Evolutionary conservation across 92 coral and sea anemone species (phyloP).

Genomic region (Paragorgia papillata): DNA sequence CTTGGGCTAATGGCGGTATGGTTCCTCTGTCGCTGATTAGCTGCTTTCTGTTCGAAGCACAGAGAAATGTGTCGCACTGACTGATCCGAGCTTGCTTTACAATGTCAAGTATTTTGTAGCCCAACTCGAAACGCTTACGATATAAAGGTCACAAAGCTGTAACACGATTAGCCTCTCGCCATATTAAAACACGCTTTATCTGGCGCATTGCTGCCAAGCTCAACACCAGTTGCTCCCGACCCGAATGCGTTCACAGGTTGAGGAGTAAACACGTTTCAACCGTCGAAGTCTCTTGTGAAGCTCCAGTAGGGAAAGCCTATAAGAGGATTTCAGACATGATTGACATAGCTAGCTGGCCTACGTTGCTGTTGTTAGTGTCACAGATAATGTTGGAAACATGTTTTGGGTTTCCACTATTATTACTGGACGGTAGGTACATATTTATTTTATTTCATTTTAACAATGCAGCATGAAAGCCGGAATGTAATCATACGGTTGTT

Average conservation of each 20-base stretch:
- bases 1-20: not conserved
- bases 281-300: not conserved
- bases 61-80: not conserved
- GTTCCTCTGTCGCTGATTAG: not conserved
- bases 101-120: not conserved
- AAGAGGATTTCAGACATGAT: not conserved
- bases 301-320: not conserved
- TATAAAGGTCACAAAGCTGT: not conserved
- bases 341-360: not conserved
- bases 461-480: not conserved
- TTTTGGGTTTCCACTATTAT: not conserved
- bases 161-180: not conserved
- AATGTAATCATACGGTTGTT: too few species aligned
- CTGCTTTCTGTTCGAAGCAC: slow-evolving; percentile 12
- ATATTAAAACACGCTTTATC: not conserved
- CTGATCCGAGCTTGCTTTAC: not conserved
- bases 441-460: not conserved
- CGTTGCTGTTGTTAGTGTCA: not conserved
- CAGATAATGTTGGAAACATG: not conserved
- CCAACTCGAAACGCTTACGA: not conserved
- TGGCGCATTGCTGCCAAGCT: not conserved
- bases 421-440: not conserved
- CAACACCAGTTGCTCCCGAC: not conserved
- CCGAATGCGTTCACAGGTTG: not conserved
- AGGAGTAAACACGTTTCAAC: not conserved